These are phyloP conservation scores for Nymphalis io DNA, from an alignment of 1,140 invertebrate genomes.

Conservation along the genomic window DNA sequence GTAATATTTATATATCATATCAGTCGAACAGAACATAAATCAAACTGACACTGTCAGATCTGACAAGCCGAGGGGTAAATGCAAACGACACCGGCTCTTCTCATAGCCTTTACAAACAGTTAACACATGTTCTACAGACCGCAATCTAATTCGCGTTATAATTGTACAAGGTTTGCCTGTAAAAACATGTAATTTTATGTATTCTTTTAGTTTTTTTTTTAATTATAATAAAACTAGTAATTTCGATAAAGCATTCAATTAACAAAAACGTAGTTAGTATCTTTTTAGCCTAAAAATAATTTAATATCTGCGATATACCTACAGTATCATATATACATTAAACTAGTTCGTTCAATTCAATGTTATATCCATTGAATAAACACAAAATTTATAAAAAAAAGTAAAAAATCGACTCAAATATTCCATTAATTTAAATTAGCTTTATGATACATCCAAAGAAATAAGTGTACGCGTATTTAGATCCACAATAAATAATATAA, in stretches of 20 bases:
- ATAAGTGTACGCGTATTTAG: neutral
- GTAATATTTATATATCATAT: no score
- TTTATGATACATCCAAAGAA: no score
- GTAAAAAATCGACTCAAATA: no score
- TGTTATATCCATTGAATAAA: no score
- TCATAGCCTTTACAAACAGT: neutral
- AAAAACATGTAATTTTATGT: neutral
- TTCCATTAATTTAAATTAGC: neutral
- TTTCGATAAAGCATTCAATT: no score
- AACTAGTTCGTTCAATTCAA: no score
- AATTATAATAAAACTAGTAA: no score
- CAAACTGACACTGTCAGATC: slow-evolving; percentile 10
- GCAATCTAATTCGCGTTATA: neutral
- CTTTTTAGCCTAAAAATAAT: no score
- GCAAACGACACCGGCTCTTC: slow-evolving; percentile 17
- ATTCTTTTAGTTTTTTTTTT: neutral
- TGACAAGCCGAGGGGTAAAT: slow-evolving; percentile 13
- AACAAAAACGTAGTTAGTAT: no score
- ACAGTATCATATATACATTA: no score
- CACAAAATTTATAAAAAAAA: no score
- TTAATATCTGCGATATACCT: no score
- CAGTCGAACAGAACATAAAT: slow-evolving; percentile 27
- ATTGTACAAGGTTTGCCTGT: neutral
- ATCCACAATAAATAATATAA: neutral
- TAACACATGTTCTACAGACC: slow-evolving; percentile 16